phyloP scores from a whole-genome alignment of 2,888 invertebrate species.

The Perizoma affinitatum region DNA sequence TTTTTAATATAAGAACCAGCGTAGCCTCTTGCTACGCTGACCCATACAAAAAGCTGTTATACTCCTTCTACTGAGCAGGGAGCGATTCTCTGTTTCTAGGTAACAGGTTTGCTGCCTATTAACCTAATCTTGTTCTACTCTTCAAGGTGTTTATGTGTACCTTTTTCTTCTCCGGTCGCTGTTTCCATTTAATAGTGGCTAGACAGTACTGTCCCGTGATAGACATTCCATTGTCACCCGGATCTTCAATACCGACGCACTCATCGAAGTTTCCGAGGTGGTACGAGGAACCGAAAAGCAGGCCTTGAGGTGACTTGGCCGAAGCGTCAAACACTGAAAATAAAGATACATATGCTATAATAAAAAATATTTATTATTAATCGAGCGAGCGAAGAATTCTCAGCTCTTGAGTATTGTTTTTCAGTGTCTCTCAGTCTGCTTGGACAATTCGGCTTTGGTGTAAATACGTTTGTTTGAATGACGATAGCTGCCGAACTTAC shows the following conservation, averaged over 20 bases:
- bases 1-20: too few relatives aligned
- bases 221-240: slow-evolving; percentile 56
- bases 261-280: slow-evolving; percentile 91
- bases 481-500: too few relatives aligned
- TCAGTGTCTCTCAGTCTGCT: too few relatives aligned
- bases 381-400: too few relatives aligned
- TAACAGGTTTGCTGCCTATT: background rate
- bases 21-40: too few relatives aligned
- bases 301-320: slow-evolving; percentile 87
- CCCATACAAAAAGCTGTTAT: too few relatives aligned
- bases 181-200: slow-evolving; percentile 79
- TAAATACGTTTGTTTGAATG: too few relatives aligned
- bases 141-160: slow-evolving; percentile 40
- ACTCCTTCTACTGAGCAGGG: too few relatives aligned
- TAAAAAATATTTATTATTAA: too few relatives aligned
- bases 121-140: background rate
- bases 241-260: slow-evolving; percentile 81
- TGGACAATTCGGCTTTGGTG: too few relatives aligned
- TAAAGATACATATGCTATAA: slow-evolving; percentile 12
- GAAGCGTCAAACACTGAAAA: slow-evolving; percentile 89
- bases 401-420: too few relatives aligned
- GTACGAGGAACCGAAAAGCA: slow-evolving; percentile 87
- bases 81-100: too few relatives aligned
- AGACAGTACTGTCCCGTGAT: slow-evolving; percentile 87
- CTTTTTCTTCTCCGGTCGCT: slow-evolving; percentile 61